A percentile compares a stretch with the other conserved stretches of the same genome.
Evolutionary conservation across 1,140 invertebrate species (phyloP).

Genomic region (Megathymus violae): DNA sequence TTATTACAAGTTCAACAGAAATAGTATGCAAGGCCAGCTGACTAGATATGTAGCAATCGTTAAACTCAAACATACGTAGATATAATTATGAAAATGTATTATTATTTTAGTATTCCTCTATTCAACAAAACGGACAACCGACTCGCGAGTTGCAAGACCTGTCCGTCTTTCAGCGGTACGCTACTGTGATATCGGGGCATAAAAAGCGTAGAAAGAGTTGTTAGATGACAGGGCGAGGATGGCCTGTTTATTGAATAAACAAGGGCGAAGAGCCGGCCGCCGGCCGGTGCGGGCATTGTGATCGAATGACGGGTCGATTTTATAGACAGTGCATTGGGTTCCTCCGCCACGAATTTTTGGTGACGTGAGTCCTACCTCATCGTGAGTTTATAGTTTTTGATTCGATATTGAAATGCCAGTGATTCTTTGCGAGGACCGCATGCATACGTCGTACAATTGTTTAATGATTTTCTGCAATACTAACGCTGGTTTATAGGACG

Average conservation of each 20-base stretch:
- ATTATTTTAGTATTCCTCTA: not conserved
- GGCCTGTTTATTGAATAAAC: slow-evolving; percentile 33
- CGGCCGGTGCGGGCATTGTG: slow-evolving; percentile 19
- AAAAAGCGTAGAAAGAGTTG: slow-evolving; percentile 28
- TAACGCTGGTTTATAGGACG: no score
- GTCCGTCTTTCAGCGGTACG: not conserved
- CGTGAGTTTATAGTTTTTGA: no score
- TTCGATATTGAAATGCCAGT: no score
- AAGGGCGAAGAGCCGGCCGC: slow-evolving; percentile 21
- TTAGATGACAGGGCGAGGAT: slow-evolving; percentile 27
- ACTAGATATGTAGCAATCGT: no score
- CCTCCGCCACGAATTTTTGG: not conserved
- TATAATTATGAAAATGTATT: no score
- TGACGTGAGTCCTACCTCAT: no score
- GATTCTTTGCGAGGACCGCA: no score
- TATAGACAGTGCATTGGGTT: not conserved
- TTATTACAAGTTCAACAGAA: no score
- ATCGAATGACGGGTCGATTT: slow-evolving; percentile 7
- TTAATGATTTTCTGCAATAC: no score
- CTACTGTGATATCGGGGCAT: slow-evolving; percentile 14
- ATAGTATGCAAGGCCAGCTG: no score
- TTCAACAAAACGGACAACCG: slow-evolving; percentile 1
- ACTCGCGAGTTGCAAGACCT: not conserved
- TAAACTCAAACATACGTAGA: no score
- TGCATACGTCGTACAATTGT: no score